phyloP scores from a whole-genome alignment of 2,113 vertebrate genomes.

The Asarcornis scutulata region DNA sequence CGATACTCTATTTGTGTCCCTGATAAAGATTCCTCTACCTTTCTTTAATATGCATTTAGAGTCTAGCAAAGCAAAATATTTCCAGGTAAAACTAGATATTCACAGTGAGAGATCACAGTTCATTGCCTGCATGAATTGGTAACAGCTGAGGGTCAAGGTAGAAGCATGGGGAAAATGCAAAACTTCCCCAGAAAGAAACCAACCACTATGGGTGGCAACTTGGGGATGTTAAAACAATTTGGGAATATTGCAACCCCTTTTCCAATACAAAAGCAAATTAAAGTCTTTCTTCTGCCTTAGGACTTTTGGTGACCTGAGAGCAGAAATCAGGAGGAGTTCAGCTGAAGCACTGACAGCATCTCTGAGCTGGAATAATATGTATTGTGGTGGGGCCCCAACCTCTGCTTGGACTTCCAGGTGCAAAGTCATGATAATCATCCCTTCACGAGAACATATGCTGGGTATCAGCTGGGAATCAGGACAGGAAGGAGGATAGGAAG shows the following conservation, averaged over 20 bases:
- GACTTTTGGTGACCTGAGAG: background rate
- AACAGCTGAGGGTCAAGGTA: background rate
- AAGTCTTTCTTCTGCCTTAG: background rate
- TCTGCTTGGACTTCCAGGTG: background rate
- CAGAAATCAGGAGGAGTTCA: background rate
- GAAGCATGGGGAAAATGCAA: background rate
- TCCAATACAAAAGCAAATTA: background rate
- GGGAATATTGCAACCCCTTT: background rate
- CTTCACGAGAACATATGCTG: accelerated
- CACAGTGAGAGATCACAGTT: background rate
- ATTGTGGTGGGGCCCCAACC: accelerated
- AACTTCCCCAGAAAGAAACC: background rate
- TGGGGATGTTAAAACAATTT: background rate
- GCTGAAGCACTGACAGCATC: background rate
- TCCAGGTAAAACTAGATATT: background rate
- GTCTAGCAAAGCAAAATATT: background rate
- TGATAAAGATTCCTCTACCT: background rate
- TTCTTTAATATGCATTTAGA: background rate
- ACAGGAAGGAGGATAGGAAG: background rate
- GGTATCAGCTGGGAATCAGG: background rate
- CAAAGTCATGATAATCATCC: background rate
- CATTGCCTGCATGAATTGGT: background rate
- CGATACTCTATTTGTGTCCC: background rate
- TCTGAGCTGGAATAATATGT: background rate
- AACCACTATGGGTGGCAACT: accelerated